These are phyloP conservation scores for Brachionus manjavacas DNA, from an alignment of 1,140 invertebrate species.

Conservation along the genomic window DNA sequence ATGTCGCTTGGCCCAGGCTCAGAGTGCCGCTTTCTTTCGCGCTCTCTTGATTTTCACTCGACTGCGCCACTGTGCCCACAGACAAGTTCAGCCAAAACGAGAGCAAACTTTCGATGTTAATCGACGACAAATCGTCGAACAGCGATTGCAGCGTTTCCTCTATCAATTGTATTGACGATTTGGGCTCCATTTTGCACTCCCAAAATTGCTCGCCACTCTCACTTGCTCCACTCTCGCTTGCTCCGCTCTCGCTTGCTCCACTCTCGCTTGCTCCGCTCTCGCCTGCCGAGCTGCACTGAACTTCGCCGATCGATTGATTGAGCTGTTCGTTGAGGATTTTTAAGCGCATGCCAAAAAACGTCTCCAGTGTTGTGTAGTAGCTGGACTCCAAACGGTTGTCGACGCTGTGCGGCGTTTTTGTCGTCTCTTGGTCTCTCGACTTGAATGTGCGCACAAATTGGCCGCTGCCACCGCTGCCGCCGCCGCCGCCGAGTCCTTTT, in stretches of 20 bases:
- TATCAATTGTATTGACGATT: not conserved
- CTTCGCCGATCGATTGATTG: not conserved
- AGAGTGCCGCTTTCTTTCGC: not conserved
- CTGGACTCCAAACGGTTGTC: constrained; percentile 7
- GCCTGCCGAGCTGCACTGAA: no score
- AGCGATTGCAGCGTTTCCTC: not conserved
- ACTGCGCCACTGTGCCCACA: not conserved
- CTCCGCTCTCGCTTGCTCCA: no score
- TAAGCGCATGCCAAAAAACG: not conserved
- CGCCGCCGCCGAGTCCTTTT: not conserved
- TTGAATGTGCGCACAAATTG: not conserved
- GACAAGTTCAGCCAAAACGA: constrained; percentile 21
- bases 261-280: no score
- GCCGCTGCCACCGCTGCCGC: no score
- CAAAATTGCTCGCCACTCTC: not conserved
- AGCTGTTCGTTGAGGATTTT: not conserved
- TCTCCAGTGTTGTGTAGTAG: not conserved
- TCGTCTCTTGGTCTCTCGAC: not conserved
- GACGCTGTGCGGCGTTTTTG: not conserved
- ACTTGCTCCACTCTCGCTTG: no score
- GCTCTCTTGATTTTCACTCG: not conserved
- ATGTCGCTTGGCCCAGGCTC: not conserved
- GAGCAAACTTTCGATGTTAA: constrained; percentile 33
- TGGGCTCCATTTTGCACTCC: not conserved
- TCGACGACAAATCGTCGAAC: not conserved